phyloP scores from a whole-genome alignment of 2,797 vertebrate species.

The Lacerta bilineata region DNA sequence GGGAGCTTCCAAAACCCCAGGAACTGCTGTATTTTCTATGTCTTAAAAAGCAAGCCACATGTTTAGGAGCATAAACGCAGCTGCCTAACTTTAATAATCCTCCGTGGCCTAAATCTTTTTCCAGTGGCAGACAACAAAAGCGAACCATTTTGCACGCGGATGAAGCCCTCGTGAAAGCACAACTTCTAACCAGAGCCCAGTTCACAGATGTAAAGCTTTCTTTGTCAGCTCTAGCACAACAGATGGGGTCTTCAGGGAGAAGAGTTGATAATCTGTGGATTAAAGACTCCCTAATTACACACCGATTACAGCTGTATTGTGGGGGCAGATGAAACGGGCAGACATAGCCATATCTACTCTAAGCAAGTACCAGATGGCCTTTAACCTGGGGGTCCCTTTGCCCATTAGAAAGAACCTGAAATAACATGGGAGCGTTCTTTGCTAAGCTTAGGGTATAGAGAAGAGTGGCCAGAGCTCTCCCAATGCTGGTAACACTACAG shows the following conservation, averaged over 20 bases:
- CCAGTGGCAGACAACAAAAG: background rate
- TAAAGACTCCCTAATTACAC: conserved; percentile 44
- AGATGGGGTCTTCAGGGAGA: conserved; percentile 36
- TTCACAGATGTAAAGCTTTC: conserved; percentile 19
- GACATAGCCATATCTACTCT: conserved; percentile 3
- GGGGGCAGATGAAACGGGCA: conserved; percentile 20
- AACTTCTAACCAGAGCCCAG: background rate
- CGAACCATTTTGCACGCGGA: conserved; percentile 6
- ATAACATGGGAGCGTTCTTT: background rate
- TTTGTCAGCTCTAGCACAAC: conserved; percentile 23
- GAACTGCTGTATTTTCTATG: background rate
- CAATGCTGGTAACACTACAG: background rate
- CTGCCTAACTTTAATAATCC: background rate
- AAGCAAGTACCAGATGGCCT: conserved; percentile 34
- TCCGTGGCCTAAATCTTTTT: background rate
- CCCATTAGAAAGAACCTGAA: conserved; percentile 12
- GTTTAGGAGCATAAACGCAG: conserved; percentile 1
- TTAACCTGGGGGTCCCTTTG: conserved; percentile 28
- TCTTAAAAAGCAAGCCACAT: background rate
- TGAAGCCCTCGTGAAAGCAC: background rate
- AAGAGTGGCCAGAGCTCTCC: background rate
- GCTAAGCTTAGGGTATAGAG: background rate
- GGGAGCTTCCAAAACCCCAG: background rate
- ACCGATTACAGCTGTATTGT: conserved; percentile 39
- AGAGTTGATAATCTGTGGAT: conserved; percentile 48